phyloP scores from a whole-genome alignment of 2,113 vertebrate species.

The Gambusia holbrooki region DNA sequence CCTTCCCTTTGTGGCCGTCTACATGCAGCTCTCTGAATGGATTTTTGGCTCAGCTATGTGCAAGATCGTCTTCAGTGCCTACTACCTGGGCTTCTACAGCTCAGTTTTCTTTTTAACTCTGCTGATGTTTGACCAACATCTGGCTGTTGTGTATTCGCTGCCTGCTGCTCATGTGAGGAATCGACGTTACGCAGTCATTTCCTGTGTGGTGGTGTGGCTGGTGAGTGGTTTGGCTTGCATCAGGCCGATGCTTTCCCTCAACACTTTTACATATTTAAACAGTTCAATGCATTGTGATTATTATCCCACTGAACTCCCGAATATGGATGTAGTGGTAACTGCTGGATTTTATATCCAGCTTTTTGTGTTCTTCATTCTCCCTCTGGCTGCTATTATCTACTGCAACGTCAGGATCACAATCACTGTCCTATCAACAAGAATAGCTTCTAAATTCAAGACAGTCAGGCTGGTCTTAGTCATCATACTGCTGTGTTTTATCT shows the following conservation, averaged over 20 bases:
- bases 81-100: slow-evolving; percentile 83
- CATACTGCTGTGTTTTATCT: slow-evolving; percentile 83
- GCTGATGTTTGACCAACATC: slow-evolving; percentile 84
- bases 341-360: slow-evolving; percentile 78
- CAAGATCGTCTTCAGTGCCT: slow-evolving; percentile 76
- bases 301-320: fast-evolving
- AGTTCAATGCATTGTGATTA: slow-evolving; percentile 32
- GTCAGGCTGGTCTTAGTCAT: slow-evolving; percentile 84
- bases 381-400: slow-evolving; percentile 77
- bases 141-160: slow-evolving; percentile 84
- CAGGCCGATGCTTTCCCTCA: slow-evolving; percentile 69
- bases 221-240: slow-evolving; percentile 77
- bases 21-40: slow-evolving; percentile 77
- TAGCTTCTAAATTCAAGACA: slow-evolving; percentile 79
- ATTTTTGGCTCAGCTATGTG: slow-evolving; percentile 77
- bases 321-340: background rate
- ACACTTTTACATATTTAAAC: fast-evolving
- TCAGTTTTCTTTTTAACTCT: slow-evolving; percentile 86
- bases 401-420: slow-evolving; percentile 81
- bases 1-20: slow-evolving; percentile 81
- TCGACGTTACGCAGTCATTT: slow-evolving; percentile 62
- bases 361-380: slow-evolving; percentile 80
- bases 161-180: slow-evolving; percentile 64
- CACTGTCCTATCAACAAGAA: slow-evolving; percentile 75
- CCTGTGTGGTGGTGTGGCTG: slow-evolving; percentile 67